phyloP scores from a whole-genome alignment of 2,888 invertebrate species.

The Meteorus cinctellus region DNA sequence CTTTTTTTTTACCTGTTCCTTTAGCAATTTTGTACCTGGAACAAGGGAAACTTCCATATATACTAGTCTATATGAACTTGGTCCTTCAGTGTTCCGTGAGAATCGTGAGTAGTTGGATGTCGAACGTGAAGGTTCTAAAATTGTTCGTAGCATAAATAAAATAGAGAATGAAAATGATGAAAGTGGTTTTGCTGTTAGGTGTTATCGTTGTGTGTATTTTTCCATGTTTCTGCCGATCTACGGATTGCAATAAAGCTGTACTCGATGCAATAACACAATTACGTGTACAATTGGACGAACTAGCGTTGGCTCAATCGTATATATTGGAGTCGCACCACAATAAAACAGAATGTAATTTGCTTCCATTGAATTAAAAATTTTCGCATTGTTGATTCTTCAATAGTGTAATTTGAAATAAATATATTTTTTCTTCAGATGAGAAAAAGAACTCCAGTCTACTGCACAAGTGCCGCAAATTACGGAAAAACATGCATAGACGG shows the following conservation, averaged over 20 bases:
- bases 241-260: constrained; percentile 1
- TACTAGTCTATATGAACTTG: constrained; percentile 32
- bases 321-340: constrained; percentile 4
- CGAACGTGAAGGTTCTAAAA: neutral
- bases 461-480: neutral
- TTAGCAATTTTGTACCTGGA: constrained; percentile 21
- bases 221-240: neutral
- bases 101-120: neutral
- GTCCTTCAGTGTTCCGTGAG: neutral
- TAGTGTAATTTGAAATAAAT: neutral
- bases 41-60: constrained; percentile 29
- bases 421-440: neutral
- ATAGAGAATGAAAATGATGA: constrained; percentile 9
- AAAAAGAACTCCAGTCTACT: neutral
- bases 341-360: neutral
- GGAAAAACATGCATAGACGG: neutral
- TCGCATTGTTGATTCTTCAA: neutral
- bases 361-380: neutral
- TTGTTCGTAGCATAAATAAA: neutral
- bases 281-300: neutral
- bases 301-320: neutral
- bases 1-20: constrained; percentile 24
- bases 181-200: constrained; percentile 7
- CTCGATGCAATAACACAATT: neutral
- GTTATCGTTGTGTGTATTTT: neutral